A percentile compares a stretch with the other conserved stretches of the same genome.
Conservation (phyloP, 2,888 invertebrate species). For the Lasioglossum oenotherae region DNA sequence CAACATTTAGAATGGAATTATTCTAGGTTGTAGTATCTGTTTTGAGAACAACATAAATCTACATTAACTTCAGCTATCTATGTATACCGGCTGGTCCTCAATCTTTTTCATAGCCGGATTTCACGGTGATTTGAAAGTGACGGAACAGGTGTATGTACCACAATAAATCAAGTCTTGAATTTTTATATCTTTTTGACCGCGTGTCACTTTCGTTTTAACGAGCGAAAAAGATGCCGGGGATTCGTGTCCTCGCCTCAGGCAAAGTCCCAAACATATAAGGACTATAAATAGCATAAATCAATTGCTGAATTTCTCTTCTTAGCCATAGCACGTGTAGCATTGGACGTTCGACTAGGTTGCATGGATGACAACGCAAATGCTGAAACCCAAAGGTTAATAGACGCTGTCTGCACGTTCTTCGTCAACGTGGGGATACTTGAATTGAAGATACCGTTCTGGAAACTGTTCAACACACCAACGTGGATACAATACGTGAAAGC, state of each 20-base stretch:
- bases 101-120: not conserved
- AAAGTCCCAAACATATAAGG: not conserved
- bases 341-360: conserved; percentile 88
- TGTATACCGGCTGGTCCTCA: not conserved
- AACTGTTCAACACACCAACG: conserved; percentile 87
- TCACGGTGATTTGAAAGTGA: not conserved
- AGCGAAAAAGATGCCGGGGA: not conserved
- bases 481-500: conserved; percentile 88
- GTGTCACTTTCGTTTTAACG: not conserved
- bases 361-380: conserved; percentile 85
- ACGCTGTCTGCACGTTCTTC: conserved; percentile 89
- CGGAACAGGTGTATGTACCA: not conserved
- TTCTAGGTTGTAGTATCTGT: too few species aligned
- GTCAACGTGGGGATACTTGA: conserved; percentile 88
- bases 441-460: conserved; percentile 89
- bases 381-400: conserved; percentile 88
- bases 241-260: not conserved
- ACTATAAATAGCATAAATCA: not conserved
- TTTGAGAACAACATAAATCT: not conserved
- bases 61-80: not conserved
- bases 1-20: too few species aligned
- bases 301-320: conserved; percentile 29
- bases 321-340: conserved; percentile 89
- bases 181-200: not conserved
- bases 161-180: not conserved